Base-by-base conservation (phyloP, 2,888 invertebrate species). In the Petrolisthes cinctipes region DNA sequence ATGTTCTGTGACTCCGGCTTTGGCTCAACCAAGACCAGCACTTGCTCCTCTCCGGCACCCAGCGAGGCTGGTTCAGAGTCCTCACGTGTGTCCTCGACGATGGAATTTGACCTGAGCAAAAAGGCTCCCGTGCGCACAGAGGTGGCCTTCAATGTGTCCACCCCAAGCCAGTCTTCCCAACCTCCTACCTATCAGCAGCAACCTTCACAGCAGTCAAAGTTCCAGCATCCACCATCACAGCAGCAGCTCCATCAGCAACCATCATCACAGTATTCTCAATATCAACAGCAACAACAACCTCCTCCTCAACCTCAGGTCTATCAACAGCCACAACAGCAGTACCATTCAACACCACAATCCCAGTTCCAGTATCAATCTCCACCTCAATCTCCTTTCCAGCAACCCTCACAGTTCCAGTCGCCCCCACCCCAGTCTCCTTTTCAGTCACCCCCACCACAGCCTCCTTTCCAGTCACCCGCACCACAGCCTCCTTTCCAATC, bases 31-130 rank as follows among this genome's bases (percentile, higher is more conserved):
- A 88, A 86, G 68, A 87, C 86, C 23, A 87, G 87, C 23, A 90
- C 89, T 5, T 90, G 90, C 23, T 85, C 90, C 11, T 90, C 90
- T 1, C 90, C 89, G 9, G 90, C 89, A 11, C 90, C 90, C 9
- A 87, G 87, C 37, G 89, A 89, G 61, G 83, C 86, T 9, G 89
- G 89, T 1, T 90, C 90, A 17, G 89, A 89, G n/a, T 85, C 85
- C 14, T 90, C 90, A 9, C 78, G 90, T 2, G 86, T 86, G 76
- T 86, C 86, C 51, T 86, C 90, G 3, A 86, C 89, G 0, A 88
- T 83, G 82, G 90, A 90, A 6, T 90, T 90, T 81, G 90, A 90
- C 54, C 23, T 86, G 3, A 57, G 79, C 37, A 90, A 83, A 53
- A 73, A 73, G 9, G 81, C 83, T 17, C 87, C 87, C 3, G 78